A percentile compares a stretch with the other conserved stretches of the same genome.
phyloP scores from a whole-genome alignment of 2,113 vertebrate genomes.

The Prochilodus magdalenae region DNA sequence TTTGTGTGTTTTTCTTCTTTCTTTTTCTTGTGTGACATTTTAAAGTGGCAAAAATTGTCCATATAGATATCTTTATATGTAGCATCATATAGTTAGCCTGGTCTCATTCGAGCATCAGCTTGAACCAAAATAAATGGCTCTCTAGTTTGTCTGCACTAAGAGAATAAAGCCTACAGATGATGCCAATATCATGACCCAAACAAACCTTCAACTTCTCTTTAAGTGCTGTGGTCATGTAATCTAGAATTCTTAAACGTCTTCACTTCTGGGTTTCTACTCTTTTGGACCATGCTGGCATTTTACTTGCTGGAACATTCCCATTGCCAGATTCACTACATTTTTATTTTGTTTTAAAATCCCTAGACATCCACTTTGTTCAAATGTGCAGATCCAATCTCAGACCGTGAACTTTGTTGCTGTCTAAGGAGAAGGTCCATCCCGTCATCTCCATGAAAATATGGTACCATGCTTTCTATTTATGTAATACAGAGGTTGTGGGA shows the following conservation, averaged over 20 bases:
- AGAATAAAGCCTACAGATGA: conserved; percentile 29
- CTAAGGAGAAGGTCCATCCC: conserved; percentile 30
- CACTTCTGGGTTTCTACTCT: background rate
- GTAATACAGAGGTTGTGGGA: conserved; percentile 35
- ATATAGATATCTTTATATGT: conserved; percentile 3
- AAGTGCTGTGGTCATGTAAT: background rate
- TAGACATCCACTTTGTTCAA: background rate
- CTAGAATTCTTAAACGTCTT: background rate
- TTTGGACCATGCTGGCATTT: conserved; percentile 41
- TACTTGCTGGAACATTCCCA: conserved; percentile 46
- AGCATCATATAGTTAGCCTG: background rate
- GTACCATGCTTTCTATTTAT: conserved; percentile 65
- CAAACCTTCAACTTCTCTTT: no score
- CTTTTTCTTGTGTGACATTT: background rate
- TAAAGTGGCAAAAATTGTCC: conserved; percentile 6
- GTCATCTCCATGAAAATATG: conserved; percentile 42
- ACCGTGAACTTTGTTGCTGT: conserved; percentile 13
- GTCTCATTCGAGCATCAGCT: conserved; percentile 4
- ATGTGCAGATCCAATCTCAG: conserved; percentile 16
- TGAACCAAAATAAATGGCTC: background rate
- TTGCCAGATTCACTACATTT: background rate
- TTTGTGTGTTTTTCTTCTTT: background rate
- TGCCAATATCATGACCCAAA: background rate
- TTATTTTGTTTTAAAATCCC: background rate
- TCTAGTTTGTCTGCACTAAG: conserved; percentile 37